Base-by-base conservation (phyloP, 2,888 invertebrate genomes). In the Sinelater perroti region DNA sequence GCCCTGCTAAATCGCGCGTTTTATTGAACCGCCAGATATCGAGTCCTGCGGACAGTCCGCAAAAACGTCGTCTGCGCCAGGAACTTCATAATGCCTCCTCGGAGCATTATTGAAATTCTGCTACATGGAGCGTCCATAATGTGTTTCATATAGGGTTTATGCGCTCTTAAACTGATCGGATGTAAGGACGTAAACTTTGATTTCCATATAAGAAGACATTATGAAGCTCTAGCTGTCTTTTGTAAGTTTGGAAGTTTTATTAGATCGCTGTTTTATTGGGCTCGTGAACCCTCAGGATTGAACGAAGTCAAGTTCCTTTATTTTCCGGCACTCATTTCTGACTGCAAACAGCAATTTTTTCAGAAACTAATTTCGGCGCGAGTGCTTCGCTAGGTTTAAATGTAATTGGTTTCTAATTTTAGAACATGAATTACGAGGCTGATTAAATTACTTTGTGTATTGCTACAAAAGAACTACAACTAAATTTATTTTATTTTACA, bases 91-190 rank as follows among this genome's bases (percentile, higher is more conserved):
- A 40, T 40, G 40, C 13, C 7, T 24, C 30, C 30, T 18, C n/a
- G 44, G 16, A 17, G 8, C 30, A 44, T 44, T 44, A 44, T 44
- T 44, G 44, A 44, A 44, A 44, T 44, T 44, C 30, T 44, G 44
- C 18, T 44, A 14, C 44, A 44, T 44, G 44, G 28, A 28, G 44
- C 44, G 18, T 44, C 44, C 8, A 44, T 44, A 44, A 44, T 44
- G 28, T 30, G 44, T 18, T 30, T 44, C 13, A 26, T 30, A 44
- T 44, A 44, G 30, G 18, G 17, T 44, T 44, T 44, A 44, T 44
- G 30, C 18, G 28, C 28, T 30, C n/a, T 18, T 42, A 30, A 44
- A 44, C 44, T 6, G 18, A 44, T 44, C 44, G 44, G 30, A 44
- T 30, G 26, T 40, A 13, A 1, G 10, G 21, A 21, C 21, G 40